A percentile compares a stretch with the other conserved stretches of the same genome.
These are phyloP conservation scores for Boloria selene DNA, from an alignment of 2,888 invertebrate genomes.

Conservation along the genomic window DNA sequence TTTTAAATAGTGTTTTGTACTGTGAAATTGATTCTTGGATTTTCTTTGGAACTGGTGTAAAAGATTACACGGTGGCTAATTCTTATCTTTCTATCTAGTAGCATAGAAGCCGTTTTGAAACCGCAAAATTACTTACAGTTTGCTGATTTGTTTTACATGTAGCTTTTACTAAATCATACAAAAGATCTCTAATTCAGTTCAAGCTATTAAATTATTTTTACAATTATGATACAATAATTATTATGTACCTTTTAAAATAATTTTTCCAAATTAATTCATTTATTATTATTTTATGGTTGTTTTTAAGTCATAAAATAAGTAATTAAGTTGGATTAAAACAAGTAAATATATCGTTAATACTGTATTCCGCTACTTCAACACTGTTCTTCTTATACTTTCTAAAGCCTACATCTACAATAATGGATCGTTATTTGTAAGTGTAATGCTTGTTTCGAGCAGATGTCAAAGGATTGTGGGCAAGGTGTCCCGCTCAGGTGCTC, in stretches of 20 bases:
- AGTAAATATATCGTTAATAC: background rate
- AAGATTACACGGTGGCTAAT: conserved; percentile 42
- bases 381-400: conserved; percentile 19
- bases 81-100: conserved; percentile 37
- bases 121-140: too few relatives aligned
- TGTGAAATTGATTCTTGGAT: conserved; percentile 69
- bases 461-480: conserved; percentile 73
- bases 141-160: too few relatives aligned
- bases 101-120: conserved; percentile 4
- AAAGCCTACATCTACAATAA: conserved; percentile 30
- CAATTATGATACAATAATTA: too few relatives aligned
- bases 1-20: conserved; percentile 58
- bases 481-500: conserved; percentile 74
- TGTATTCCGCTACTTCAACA: background rate
- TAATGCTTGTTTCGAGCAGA: conserved; percentile 52
- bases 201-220: too few relatives aligned
- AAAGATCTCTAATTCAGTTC: too few relatives aligned
- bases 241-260: too few relatives aligned
- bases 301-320: too few relatives aligned
- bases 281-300: too few relatives aligned
- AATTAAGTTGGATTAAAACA: too few relatives aligned
- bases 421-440: conserved; percentile 31
- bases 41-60: conserved; percentile 41
- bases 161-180: too few relatives aligned
- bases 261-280: too few relatives aligned